Conservation (phyloP, 2,113 vertebrate species). For the Platichthys flesus region DNA sequence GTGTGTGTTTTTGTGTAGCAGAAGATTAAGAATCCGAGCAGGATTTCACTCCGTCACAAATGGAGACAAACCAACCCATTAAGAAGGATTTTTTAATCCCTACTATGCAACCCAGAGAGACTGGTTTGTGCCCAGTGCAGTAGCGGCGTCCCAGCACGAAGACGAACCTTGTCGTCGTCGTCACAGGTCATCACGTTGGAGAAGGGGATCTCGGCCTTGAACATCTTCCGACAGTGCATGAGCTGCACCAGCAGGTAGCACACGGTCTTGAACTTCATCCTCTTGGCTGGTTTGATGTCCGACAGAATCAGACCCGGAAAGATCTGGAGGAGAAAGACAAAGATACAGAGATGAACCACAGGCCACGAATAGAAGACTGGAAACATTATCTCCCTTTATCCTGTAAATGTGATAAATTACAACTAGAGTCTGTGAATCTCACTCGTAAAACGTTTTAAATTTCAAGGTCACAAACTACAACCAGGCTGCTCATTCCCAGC, state of each 20-base stretch:
- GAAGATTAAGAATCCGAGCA: conserved; percentile 55
- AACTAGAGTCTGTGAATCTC: not conserved
- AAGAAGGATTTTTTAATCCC: conserved; percentile 38
- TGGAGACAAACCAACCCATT: conserved; percentile 46
- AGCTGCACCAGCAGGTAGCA: conserved; percentile 97
- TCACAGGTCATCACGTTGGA: conserved; percentile 91
- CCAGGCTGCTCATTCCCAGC: not conserved
- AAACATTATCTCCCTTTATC: too few relatives aligned
- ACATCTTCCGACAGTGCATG: conserved; percentile 99
- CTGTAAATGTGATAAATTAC: not conserved
- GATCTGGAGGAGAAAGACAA: conserved; percentile 81
- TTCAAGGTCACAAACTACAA: not conserved
- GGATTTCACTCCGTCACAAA: conserved; percentile 53
- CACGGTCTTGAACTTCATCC: conserved; percentile 99
- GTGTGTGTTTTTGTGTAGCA: conserved; percentile 21
- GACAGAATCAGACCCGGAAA: conserved; percentile 97
- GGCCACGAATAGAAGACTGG: too few relatives aligned
- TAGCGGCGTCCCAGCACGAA: not conserved
- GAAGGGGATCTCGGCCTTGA: conserved; percentile 93
- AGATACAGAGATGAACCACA: not conserved
- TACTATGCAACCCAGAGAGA: conserved; percentile 12
- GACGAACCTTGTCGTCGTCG: conserved; percentile 93
- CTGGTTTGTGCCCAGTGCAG: not conserved
- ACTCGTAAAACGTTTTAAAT: not conserved
- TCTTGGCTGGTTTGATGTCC: conserved; percentile 97